Conservation (phyloP, 2,113 vertebrate genomes). For the Cynopterus brachyotis region DNA sequence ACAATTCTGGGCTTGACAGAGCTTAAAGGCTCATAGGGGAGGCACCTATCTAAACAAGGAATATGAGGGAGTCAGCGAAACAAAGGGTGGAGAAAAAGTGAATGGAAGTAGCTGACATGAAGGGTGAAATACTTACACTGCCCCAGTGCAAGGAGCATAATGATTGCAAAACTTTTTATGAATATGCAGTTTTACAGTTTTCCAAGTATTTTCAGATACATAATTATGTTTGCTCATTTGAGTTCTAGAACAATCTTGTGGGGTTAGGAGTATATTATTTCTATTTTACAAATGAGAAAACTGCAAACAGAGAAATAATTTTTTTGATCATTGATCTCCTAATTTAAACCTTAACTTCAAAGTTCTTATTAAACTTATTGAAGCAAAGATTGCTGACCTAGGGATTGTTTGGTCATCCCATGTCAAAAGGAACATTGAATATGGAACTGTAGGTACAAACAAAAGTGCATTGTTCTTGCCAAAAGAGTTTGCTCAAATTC, state of each 20-base stretch:
- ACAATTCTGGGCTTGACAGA: not conserved
- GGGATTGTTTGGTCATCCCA: not conserved
- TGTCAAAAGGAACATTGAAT: not conserved
- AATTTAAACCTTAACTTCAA: slow-evolving; percentile 26
- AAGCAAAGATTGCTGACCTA: not conserved
- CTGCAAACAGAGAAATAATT: not conserved
- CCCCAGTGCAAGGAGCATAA: not conserved
- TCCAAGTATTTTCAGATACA: not conserved
- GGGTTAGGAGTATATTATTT: not conserved
- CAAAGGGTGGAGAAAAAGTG: not conserved
- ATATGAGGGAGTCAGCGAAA: not conserved
- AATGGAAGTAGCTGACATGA: not conserved
- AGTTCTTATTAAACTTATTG: not conserved
- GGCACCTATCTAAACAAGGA: not conserved
- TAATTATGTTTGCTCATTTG: not conserved
- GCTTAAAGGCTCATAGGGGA: not conserved
- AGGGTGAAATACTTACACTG: not conserved
- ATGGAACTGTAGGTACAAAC: not conserved
- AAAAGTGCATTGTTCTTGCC: not conserved
- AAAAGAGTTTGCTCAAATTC: not conserved
- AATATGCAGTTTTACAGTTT: not conserved
- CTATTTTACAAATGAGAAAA: slow-evolving; percentile 20
- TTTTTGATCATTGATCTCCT: not conserved
- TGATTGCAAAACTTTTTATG: not conserved
- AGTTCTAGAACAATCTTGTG: not conserved